phyloP scores from a whole-genome alignment of 2,797 vertebrate species.

The Hylomyscus alleni region DNA sequence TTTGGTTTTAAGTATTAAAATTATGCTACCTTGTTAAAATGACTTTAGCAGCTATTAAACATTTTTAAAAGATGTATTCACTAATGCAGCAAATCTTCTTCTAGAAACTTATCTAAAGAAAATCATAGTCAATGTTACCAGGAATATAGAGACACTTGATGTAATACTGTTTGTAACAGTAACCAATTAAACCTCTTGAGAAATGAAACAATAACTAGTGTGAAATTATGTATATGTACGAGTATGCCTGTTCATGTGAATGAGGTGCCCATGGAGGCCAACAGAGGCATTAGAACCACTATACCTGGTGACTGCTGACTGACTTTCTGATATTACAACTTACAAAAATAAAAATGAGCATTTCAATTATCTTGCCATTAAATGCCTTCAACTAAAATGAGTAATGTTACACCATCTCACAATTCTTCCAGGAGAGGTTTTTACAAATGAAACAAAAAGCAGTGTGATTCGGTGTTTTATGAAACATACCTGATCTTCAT shows the following conservation, averaged over 20 bases:
- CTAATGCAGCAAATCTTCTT: slow-evolving; percentile 35
- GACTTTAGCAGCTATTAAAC: slow-evolving; percentile 7
- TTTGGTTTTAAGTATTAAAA: slow-evolving; percentile 68
- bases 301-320: slow-evolving; percentile 58
- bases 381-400: slow-evolving; percentile 55
- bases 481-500: slow-evolving; percentile 95
- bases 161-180: slow-evolving; percentile 21
- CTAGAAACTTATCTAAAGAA: slow-evolving; percentile 51
- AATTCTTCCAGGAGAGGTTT: slow-evolving; percentile 47
- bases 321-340: slow-evolving; percentile 45
- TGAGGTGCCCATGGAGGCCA: background rate
- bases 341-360: slow-evolving; percentile 46
- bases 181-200: background rate
- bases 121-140: background rate
- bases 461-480: slow-evolving; percentile 24
- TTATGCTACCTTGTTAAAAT: slow-evolving; percentile 49
- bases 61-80: slow-evolving; percentile 48
- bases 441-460: slow-evolving; percentile 61
- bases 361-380: slow-evolving; percentile 63
- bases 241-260: background rate
- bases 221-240: background rate
- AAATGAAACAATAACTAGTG: slow-evolving; percentile 11
- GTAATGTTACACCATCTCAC: background rate
- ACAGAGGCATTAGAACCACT: background rate
- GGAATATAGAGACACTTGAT: slow-evolving; percentile 21